These are phyloP conservation scores for Hypanus sabinus DNA, from an alignment of 2,113 vertebrate genomes.

Conservation along the genomic window DNA sequence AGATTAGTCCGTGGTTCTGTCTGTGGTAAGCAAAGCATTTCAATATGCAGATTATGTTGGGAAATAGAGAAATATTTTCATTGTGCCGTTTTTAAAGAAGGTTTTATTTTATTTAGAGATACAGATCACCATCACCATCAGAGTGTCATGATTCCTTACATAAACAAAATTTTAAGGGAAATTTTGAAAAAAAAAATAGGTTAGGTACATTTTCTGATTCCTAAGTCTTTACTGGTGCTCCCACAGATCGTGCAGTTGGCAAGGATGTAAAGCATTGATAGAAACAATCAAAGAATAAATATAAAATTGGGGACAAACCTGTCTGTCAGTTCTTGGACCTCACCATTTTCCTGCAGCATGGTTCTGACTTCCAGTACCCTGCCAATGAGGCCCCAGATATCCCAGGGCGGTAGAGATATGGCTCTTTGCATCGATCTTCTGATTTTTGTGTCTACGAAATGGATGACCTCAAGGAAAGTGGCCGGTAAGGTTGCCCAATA, in stretches of 20 bases:
- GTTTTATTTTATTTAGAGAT: too few species aligned
- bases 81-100: neutral
- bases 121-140: neutral
- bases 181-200: neutral
- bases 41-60: neutral
- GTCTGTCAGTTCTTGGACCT: neutral
- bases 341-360: neutral
- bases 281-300: neutral
- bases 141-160: too few species aligned
- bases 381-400: neutral
- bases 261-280: neutral
- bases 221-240: neutral
- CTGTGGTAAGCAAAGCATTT: conserved; percentile 72
- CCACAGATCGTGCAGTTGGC: neutral
- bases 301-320: neutral
- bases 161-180: neutral
- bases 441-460: neutral
- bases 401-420: neutral
- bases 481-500: neutral
- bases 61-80: accelerated
- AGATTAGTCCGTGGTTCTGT: conserved; percentile 89
- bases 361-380: neutral
- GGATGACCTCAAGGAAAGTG: neutral
- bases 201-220: neutral
- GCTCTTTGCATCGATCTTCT: neutral